These are phyloP conservation scores for Cervus canadensis DNA, from an alignment of 2,113 vertebrate species.

Conservation along the genomic window DNA sequence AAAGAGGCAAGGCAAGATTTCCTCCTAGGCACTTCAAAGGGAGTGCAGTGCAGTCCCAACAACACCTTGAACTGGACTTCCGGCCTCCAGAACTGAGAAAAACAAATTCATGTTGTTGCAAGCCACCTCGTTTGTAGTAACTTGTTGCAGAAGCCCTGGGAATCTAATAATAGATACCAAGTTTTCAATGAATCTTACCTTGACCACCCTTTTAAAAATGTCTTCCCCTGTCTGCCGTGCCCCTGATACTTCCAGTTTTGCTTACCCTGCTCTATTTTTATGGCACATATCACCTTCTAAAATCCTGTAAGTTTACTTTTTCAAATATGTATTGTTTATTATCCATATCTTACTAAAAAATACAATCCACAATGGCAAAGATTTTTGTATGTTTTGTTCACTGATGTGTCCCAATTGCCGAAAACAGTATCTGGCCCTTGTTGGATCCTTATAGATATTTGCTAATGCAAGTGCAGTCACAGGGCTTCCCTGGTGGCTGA, in stretches of 20 bases:
- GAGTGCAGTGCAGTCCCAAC: rapidly evolving
- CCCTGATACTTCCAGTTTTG: not conserved
- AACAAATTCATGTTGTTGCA: not conserved
- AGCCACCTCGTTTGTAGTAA: not conserved
- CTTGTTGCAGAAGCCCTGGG: not conserved
- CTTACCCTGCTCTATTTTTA: not conserved
- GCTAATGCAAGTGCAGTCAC: not conserved
- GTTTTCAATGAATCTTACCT: not conserved
- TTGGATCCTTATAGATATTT: not conserved
- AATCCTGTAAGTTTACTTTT: not conserved
- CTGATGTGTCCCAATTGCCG: not conserved
- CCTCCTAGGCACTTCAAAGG: not conserved
- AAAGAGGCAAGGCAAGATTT: not conserved
- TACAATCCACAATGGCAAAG: not conserved
- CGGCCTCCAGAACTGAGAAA: not conserved
- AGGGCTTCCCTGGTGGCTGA: not conserved
- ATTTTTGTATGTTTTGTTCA: not conserved
- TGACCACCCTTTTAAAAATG: not conserved
- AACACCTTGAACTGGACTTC: not conserved
- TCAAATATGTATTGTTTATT: not conserved
- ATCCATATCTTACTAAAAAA: not conserved
- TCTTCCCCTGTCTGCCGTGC: not conserved
- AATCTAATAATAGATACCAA: not conserved
- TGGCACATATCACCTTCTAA: not conserved
- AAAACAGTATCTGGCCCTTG: not conserved